Conservation (phyloP, 2,888 invertebrate genomes). For the Tenthredo notha region DNA sequence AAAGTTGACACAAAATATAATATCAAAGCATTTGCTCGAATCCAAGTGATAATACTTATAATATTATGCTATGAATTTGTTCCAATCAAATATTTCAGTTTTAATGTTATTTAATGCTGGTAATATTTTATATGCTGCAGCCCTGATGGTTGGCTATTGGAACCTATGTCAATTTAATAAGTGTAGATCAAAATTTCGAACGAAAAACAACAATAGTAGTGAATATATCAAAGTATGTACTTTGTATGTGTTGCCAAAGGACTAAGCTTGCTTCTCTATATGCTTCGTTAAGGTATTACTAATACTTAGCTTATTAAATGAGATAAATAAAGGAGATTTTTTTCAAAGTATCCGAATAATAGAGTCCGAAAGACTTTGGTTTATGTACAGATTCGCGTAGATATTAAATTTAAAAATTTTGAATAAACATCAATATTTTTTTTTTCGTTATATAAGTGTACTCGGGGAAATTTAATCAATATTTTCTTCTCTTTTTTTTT, state of each 20-base stretch:
- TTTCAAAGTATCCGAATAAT: background rate
- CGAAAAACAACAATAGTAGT: background rate
- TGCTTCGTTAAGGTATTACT: constrained; percentile 1
- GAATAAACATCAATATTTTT: constrained; percentile 40
- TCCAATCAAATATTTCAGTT: background rate
- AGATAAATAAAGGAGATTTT: constrained; percentile 15
- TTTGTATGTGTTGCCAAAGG: background rate
- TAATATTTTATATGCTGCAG: background rate
- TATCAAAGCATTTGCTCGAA: background rate
- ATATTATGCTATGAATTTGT: background rate
- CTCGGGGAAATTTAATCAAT: background rate
- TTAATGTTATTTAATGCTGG: background rate
- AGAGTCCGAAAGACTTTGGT: background rate
- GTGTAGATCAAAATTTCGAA: background rate
- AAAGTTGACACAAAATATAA: background rate
- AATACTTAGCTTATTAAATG: constrained; percentile 13
- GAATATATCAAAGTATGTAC: constrained; percentile 8
- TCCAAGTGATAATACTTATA: background rate
- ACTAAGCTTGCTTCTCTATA: background rate
- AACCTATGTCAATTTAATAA: background rate
- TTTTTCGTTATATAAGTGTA: constrained; percentile 5
- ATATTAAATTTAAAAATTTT: constrained; percentile 42
- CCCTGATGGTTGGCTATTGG: background rate
- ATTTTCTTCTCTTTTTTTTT: background rate
- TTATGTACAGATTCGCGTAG: constrained; percentile 14